Evolutionary conservation across 2,113 vertebrate genomes (phyloP).

Genomic region (Arenaria interpres): DNA sequence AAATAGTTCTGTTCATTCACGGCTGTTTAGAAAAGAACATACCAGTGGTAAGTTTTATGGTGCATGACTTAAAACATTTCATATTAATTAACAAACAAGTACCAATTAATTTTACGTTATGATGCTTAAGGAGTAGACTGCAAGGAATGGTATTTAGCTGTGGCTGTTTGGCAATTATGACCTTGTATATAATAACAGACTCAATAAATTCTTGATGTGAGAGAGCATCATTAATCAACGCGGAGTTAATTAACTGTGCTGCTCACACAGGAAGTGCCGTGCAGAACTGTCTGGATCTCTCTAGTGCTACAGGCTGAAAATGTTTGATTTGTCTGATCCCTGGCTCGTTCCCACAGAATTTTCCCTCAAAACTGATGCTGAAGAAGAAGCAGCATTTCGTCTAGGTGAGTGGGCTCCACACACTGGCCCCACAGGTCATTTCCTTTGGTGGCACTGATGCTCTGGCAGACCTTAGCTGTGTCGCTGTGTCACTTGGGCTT

Average conservation of each 20-base stretch:
- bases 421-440: background rate
- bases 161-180: slow-evolving; percentile 55
- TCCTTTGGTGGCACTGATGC: background rate
- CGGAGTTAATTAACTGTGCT: slow-evolving; percentile 51
- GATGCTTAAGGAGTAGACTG: slow-evolving; percentile 8
- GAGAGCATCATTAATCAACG: slow-evolving; percentile 50
- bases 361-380: background rate
- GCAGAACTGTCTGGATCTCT: background rate
- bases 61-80: slow-evolving; percentile 27
- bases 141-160: slow-evolving; percentile 51
- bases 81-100: slow-evolving; percentile 41
- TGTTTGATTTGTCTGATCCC: background rate
- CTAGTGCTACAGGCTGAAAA: background rate
- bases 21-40: slow-evolving; percentile 9
- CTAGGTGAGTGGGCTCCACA: background rate
- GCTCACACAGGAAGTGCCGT: background rate
- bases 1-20: background rate
- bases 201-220: slow-evolving; percentile 53
- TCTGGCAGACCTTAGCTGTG: background rate
- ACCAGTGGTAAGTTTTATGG: slow-evolving; percentile 26
- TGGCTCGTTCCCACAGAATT: background rate
- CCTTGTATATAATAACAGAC: slow-evolving; percentile 46
- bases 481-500: background rate
- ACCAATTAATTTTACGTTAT: slow-evolving; percentile 50
- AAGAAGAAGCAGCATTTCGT: background rate